Percentiles rank a stretch among this genome's conserved stretches.
Conservation (phyloP, 2,113 vertebrate species). For the Laticauda laticaudata region DNA sequence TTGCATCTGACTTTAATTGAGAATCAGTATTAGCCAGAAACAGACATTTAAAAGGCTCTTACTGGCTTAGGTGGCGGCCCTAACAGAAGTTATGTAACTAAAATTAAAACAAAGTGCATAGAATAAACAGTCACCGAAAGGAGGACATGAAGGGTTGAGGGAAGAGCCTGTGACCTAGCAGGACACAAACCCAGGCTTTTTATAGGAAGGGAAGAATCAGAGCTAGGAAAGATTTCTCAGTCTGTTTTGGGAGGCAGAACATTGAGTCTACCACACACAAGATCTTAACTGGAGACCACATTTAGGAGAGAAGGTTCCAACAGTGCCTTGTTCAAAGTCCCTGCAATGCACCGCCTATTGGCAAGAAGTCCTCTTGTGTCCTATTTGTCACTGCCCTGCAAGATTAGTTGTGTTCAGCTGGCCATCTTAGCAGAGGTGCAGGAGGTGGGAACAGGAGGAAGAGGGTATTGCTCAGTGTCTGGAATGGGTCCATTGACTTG, state of each 20-base stretch:
- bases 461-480: not conserved
- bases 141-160: not conserved
- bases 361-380: not conserved
- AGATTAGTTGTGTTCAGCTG: not conserved
- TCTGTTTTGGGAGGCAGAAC: not conserved
- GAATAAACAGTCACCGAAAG: not conserved
- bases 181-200: not conserved
- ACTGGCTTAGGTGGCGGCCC: not conserved
- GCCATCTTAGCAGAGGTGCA: not conserved
- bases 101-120: conserved; percentile 19
- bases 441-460: not conserved
- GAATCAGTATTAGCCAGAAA: not conserved
- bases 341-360: not conserved
- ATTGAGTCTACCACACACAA: not conserved
- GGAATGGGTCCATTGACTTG: not conserved
- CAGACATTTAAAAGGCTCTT: not conserved
- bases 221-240: not conserved
- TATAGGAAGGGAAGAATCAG: not conserved
- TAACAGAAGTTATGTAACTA: not conserved
- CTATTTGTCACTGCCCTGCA: not conserved
- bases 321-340: not conserved
- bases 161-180: not conserved
- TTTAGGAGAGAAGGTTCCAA: not conserved
- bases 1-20: conserved; percentile 20
- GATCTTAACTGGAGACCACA: not conserved